Evolutionary conservation across 2,797 vertebrate species (phyloP).

Genomic region (Serranus cabrilla): DNA sequence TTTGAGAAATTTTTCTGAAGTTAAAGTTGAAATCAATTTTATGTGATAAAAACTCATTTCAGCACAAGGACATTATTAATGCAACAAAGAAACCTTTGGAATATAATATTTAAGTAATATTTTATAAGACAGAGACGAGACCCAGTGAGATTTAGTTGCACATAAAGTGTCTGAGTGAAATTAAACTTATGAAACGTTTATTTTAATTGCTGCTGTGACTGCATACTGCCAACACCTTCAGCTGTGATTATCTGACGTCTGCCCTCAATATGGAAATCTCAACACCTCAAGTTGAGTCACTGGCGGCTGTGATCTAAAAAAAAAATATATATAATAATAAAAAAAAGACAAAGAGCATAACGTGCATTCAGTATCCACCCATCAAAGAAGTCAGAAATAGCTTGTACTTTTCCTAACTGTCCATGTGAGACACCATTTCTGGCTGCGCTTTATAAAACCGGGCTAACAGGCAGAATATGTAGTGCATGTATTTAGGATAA

Average conservation of each 20-base stretch:
- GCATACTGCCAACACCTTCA: conserved; percentile 16
- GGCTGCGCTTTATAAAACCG: conserved; percentile 62
- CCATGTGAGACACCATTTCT: conserved; percentile 41
- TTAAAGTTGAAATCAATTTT: neutral
- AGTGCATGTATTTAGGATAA: conserved; percentile 74
- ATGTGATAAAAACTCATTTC: neutral
- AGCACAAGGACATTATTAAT: neutral
- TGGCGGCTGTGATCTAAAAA: neutral
- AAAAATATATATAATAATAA: neutral
- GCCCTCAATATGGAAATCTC: conserved; percentile 1
- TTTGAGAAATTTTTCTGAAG: neutral
- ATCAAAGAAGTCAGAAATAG: conserved; percentile 45
- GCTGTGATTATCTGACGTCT: conserved; percentile 8
- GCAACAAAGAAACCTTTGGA: neutral
- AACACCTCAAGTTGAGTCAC: neutral
- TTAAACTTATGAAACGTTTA: conserved; percentile 1
- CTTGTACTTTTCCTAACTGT: conserved; percentile 29
- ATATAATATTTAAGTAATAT: neutral
- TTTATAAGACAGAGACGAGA: neutral
- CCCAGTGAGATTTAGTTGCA: neutral
- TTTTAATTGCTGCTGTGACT: conserved; percentile 5
- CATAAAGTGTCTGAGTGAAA: conserved; percentile 1
- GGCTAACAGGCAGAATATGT: conserved; percentile 61
- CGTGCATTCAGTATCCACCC: conserved; percentile 8
- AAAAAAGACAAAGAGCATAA: conserved; percentile 3